phyloP scores from a whole-genome alignment of 2,113 vertebrate genomes.

The Pelusios castaneus region DNA sequence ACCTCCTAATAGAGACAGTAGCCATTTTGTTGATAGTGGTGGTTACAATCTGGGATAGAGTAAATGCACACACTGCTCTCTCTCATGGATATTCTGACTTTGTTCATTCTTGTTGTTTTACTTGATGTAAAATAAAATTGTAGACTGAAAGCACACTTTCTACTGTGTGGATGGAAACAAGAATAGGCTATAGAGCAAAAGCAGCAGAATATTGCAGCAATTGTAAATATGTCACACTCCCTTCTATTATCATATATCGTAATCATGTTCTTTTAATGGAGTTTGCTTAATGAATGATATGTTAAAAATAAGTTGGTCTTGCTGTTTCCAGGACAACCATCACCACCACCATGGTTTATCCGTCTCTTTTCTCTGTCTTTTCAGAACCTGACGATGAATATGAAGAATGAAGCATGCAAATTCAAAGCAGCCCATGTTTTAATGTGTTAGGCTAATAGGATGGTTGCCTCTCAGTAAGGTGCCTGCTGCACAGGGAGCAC shows the following conservation, averaged over 20 bases:
- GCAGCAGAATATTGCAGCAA: background rate
- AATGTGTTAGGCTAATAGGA: constrained; percentile 45
- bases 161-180: background rate
- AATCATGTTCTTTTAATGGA: constrained; percentile 18
- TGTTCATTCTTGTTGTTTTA: background rate
- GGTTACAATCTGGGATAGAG: background rate
- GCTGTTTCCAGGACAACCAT: constrained; percentile 59
- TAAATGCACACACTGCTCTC: fast-evolving
- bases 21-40: fast-evolving
- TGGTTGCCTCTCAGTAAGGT: constrained; percentile 38
- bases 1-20: background rate
- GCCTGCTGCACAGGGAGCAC: constrained; percentile 37
- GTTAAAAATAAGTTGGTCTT: constrained; percentile 67
- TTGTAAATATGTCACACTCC: constrained; percentile 11
- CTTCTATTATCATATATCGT: constrained; percentile 25
- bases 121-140: fast-evolving
- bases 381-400: constrained; percentile 55
- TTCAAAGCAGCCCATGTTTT: constrained; percentile 41
- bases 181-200: background rate
- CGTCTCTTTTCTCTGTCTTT: constrained; percentile 50
- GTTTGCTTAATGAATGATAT: constrained; percentile 56
- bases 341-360: constrained; percentile 46
- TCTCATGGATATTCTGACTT: fast-evolving
- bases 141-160: fast-evolving
- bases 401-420: constrained; percentile 51